Evolutionary conservation across 2,888 invertebrate species (phyloP).

Genomic region (Drosophila fulvimacula): DNA sequence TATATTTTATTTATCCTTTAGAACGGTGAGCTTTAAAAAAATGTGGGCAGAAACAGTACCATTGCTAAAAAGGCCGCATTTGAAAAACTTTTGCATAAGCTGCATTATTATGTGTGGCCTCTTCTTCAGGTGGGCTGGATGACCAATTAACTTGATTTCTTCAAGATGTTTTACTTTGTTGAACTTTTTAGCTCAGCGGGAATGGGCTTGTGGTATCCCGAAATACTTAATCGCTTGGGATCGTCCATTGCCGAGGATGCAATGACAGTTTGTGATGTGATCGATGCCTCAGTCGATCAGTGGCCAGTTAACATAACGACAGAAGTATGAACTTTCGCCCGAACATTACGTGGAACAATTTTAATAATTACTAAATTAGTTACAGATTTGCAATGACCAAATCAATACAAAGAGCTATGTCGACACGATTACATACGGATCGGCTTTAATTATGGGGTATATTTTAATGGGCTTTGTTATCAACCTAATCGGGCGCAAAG

Average conservation of each 20-base stretch:
- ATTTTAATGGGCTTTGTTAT: slow-evolving; percentile 79
- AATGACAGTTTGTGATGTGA: slow-evolving; percentile 81
- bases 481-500: slow-evolving; percentile 81
- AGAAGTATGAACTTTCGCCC: slow-evolving; percentile 14
- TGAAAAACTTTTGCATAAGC: slow-evolving; percentile 75
- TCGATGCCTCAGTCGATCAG: slow-evolving; percentile 69
- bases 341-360: not conserved
- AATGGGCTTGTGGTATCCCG: slow-evolving; percentile 84
- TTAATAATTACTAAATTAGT: not conserved
- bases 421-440: slow-evolving; percentile 82
- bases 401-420: slow-evolving; percentile 79
- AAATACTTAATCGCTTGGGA: slow-evolving; percentile 83
- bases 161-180: not conserved
- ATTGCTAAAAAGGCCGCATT: slow-evolving; percentile 79
- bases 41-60: slow-evolving; percentile 83
- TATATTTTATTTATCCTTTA: slow-evolving; percentile 17
- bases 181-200: slow-evolving; percentile 79
- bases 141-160: not conserved
- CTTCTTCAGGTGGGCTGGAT: slow-evolving; percentile 79
- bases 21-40: slow-evolving; percentile 58
- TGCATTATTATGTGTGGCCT: slow-evolving; percentile 83
- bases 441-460: slow-evolving; percentile 75
- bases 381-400: slow-evolving; percentile 77
- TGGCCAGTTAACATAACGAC: slow-evolving; percentile 23
- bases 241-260: slow-evolving; percentile 54